Evolutionary conservation across 2,888 invertebrate genomes (phyloP).

Genomic region (Pristionchus maxplancki): DNA sequence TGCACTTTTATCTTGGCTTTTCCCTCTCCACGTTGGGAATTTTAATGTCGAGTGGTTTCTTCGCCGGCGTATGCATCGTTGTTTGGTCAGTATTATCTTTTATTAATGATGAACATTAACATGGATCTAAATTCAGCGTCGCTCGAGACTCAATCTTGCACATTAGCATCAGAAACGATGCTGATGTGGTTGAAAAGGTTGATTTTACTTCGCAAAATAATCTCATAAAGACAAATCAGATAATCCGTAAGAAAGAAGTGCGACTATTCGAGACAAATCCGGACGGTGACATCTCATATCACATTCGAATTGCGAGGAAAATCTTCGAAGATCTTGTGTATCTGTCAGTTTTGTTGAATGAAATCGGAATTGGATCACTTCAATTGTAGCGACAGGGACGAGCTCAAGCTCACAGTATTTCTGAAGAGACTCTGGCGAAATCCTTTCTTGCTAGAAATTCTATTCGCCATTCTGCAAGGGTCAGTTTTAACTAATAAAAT

Average conservation of each 20-base stretch:
- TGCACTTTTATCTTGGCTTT: neutral
- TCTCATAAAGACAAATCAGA: neutral
- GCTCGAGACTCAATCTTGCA: neutral
- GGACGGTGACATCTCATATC: neutral
- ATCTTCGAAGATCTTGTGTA: conserved; percentile 11
- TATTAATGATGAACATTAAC: neutral
- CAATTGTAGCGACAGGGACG: neutral
- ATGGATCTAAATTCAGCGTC: neutral
- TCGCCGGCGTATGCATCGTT: neutral
- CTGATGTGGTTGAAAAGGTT: neutral
- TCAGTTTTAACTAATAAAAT: neutral
- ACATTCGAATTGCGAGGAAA: neutral
- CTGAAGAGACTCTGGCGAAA: neutral
- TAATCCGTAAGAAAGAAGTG: neutral
- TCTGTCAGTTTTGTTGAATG: neutral
- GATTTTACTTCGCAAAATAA: neutral
- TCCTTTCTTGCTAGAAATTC: neutral
- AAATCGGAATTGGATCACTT: neutral
- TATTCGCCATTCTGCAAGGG: neutral
- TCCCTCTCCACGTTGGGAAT: neutral
- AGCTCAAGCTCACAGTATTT: neutral
- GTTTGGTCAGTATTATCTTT: neutral
- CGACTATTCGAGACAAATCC: neutral
- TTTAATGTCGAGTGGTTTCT: neutral
- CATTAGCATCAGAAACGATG: neutral